phyloP scores from a whole-genome alignment of 2,797 vertebrate species.

The Anas acuta region DNA sequence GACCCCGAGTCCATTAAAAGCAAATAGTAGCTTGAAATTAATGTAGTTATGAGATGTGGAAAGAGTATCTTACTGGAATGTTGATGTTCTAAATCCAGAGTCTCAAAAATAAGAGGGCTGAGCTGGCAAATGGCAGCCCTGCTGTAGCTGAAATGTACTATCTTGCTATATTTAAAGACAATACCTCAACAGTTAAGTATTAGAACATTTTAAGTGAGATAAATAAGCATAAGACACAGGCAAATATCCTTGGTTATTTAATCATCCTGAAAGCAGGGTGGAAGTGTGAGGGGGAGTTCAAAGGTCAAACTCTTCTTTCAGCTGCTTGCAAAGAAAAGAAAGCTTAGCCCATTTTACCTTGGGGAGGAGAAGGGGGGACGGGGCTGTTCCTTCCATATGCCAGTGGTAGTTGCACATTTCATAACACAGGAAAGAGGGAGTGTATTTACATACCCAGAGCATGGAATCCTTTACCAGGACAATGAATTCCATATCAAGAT shows the following conservation, averaged over 20 bases:
- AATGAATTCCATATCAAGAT: slow-evolving; percentile 10
- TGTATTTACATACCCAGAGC: slow-evolving; percentile 17
- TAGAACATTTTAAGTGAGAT: slow-evolving; percentile 64
- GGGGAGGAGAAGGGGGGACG: neutral
- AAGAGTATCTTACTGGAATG: slow-evolving; percentile 49
- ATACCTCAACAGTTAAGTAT: slow-evolving; percentile 69
- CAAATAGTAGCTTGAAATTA: slow-evolving; percentile 14
- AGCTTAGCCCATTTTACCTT: slow-evolving; percentile 64
- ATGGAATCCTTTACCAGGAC: neutral
- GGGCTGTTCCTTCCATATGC: slow-evolving; percentile 48
- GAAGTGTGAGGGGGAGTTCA: slow-evolving; percentile 73
- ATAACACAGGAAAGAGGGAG: slow-evolving; percentile 37
- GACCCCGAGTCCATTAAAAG: slow-evolving; percentile 39
- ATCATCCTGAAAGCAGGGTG: slow-evolving; percentile 70
- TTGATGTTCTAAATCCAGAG: slow-evolving; percentile 71
- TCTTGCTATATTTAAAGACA: slow-evolving; percentile 70
- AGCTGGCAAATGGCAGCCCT: slow-evolving; percentile 72
- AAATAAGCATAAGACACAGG: slow-evolving; percentile 61
- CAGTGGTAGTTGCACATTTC: slow-evolving; percentile 38
- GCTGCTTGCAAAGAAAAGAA: slow-evolving; percentile 70
- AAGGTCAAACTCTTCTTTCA: slow-evolving; percentile 79
- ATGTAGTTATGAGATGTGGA: slow-evolving; percentile 45
- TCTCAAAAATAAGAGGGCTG: slow-evolving; percentile 53
- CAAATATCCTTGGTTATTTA: slow-evolving; percentile 76
- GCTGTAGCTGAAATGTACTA: slow-evolving; percentile 62